Conservation (phyloP, 2,797 vertebrate species). For the Fratercula arctica region DNA sequence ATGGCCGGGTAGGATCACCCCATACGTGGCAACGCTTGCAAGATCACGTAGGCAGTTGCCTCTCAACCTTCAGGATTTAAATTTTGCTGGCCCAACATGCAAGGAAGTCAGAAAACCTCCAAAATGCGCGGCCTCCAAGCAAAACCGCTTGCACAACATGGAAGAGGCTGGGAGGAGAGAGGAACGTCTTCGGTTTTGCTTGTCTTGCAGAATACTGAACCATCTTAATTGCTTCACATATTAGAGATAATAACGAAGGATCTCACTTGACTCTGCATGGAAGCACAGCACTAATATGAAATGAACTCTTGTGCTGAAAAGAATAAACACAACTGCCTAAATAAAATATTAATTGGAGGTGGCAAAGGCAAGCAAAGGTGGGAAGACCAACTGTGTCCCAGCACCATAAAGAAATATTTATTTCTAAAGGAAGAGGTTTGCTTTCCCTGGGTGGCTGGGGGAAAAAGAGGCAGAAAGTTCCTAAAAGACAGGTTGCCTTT, state of each 20-base stretch:
- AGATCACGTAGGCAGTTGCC: not conserved
- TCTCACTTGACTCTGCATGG: not conserved
- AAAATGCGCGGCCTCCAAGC: rapidly evolving
- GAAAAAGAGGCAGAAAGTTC: not conserved
- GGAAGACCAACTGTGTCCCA: not conserved
- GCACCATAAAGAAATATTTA: not conserved
- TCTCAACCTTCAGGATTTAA: not conserved
- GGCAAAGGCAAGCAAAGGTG: not conserved
- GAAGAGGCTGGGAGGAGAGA: not conserved
- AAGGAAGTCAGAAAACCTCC: not conserved
- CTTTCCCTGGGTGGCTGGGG: not conserved
- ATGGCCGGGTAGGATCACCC: not conserved
- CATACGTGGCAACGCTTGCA: not conserved
- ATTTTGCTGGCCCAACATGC: not conserved
- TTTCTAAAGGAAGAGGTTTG: not conserved
- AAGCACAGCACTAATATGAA: not conserved
- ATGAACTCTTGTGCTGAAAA: not conserved
- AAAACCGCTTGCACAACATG: not conserved
- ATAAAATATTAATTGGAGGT: not conserved
- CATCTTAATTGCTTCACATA: not conserved
- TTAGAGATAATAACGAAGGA: not conserved
- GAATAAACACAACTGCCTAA: not conserved
- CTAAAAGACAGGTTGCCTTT: not conserved
- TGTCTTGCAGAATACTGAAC: not conserved
- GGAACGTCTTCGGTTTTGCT: not conserved